Evolutionary conservation across 2,113 vertebrate genomes (phyloP), one percentile per base, ranked within the genome.

Genomic region (Neopipo cinnamomea): DNA sequence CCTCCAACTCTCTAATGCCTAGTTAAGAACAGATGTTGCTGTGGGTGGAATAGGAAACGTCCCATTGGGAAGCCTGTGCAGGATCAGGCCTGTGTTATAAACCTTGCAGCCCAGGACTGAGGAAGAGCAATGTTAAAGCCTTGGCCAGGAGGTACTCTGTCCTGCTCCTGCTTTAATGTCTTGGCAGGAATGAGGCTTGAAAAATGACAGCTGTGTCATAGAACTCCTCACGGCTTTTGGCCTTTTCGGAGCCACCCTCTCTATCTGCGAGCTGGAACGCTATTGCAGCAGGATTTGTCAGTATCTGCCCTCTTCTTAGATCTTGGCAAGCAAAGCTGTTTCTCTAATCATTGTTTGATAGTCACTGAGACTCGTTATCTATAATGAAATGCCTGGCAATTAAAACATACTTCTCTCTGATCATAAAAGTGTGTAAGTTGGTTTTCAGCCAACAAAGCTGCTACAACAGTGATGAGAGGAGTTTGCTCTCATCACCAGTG

Each of bases 241-340:
- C 9, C 20, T 37, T 19, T 61, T 30, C 24, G 37, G 25, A 79
- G 37, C 4, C 44, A 21, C 23, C 21, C 11, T 12, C 11, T 17
- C 3, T 13, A 0, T 20, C 10, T 0, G 0, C 33, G 55, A 46
- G 17, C 41, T 80, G 19, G 15, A 82, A 30, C 9, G 4, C 12
- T 30, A 0, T 9, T n/a, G 50, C 44, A 80, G 71, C 22, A 73
- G 62, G 44, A 12, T 55, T 80, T 84, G 33, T 28, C 59, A 39
- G 14, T 23, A 14, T 35, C n/a, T 71, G 76, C 25, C 46, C 28
- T 93, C 21, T 39, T 52, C 47, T 71, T 56, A 71, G 39, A 24
- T 15, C 7, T 14, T 39, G 41, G 11, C 41, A 87, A 24, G 20
- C 16, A 77, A 8, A 37, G 33, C 8, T 35, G 53, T 59, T 78